These are phyloP conservation scores for Papilio helenus DNA, from an alignment of 1,140 invertebrate species.

Conservation along the genomic window DNA sequence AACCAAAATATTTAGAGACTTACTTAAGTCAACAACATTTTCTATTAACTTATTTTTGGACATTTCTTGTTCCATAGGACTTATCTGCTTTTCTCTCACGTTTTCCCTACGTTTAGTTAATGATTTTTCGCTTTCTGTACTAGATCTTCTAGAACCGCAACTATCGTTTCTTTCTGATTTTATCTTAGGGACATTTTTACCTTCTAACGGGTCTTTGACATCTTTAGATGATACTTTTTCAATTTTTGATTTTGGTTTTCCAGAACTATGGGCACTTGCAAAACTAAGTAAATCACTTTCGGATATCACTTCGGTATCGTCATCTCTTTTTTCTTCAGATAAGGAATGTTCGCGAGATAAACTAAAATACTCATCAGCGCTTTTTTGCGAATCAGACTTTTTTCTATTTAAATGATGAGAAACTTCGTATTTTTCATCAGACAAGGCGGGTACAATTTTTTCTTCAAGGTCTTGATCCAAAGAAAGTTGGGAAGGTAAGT, in stretches of 20 bases:
- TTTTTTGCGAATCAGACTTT: conserved; percentile 83
- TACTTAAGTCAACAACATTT: conserved; percentile 54
- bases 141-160: conserved; percentile 78
- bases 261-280: conserved; percentile 85
- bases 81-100: conserved; percentile 47
- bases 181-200: conserved; percentile 48
- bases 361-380: conserved; percentile 84
- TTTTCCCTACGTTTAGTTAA: conserved; percentile 67
- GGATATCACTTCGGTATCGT: conserved; percentile 78
- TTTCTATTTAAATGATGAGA: conserved; percentile 78
- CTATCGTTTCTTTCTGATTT: conserved; percentile 66
- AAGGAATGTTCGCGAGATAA: conserved; percentile 78
- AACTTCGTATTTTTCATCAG: conserved; percentile 67
- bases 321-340: conserved; percentile 76
- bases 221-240: conserved; percentile 63
- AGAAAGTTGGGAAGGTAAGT: conserved; percentile 73
- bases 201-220: conserved; percentile 58
- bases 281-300: conserved; percentile 84
- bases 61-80: conserved; percentile 44
- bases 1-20: conserved; percentile 58
- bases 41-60: conserved; percentile 50
- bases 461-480: conserved; percentile 71
- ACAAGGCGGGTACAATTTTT: conserved; percentile 68
- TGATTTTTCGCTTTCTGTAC: conserved; percentile 75
- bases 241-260: conserved; percentile 71